Percentiles rank a stretch among this genome's conserved stretches.
phyloP scores from a whole-genome alignment of 2,888 invertebrate genomes.

The Caenorhabditis zanzibari region DNA sequence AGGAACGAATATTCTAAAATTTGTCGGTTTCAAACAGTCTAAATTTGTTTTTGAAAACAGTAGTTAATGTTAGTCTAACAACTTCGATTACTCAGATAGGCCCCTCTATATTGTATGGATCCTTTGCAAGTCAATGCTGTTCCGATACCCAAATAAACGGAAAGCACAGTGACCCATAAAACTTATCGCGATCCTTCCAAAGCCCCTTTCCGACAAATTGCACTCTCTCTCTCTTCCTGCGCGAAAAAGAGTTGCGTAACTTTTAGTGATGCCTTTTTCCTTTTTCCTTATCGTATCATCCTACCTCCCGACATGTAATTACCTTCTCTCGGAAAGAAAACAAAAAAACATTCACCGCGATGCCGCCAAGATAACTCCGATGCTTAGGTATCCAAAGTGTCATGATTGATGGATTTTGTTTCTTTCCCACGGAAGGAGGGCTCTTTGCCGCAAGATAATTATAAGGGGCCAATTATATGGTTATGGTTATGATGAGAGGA shows the following conservation, averaged over 20 bases:
- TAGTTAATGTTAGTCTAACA: too few relatives aligned
- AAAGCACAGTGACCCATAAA: conserved; percentile 27
- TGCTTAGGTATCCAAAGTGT: conserved; percentile 13
- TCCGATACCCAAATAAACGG: not conserved
- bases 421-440: conserved; percentile 9
- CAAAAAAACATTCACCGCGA: conserved; percentile 40
- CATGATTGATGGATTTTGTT: conserved; percentile 42
- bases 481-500: not conserved
- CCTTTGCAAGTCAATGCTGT: not conserved
- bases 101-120: too few relatives aligned
- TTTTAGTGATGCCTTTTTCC: conserved; percentile 17
- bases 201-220: conserved; percentile 37
- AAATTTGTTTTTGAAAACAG: too few relatives aligned
- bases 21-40: too few relatives aligned
- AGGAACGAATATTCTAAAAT: too few relatives aligned
- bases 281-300: conserved; percentile 18
- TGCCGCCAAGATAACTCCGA: conserved; percentile 29
- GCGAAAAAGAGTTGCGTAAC: conserved; percentile 47
- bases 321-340: conserved; percentile 19
- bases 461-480: conserved; percentile 10
- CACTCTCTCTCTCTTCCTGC: not conserved
- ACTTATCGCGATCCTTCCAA: not conserved
- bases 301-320: conserved; percentile 39
- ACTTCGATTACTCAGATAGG: too few relatives aligned
- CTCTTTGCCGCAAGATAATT: not conserved